Evolutionary conservation across 2,113 vertebrate species (phyloP).

Genomic region (Riparia riparia): DNA sequence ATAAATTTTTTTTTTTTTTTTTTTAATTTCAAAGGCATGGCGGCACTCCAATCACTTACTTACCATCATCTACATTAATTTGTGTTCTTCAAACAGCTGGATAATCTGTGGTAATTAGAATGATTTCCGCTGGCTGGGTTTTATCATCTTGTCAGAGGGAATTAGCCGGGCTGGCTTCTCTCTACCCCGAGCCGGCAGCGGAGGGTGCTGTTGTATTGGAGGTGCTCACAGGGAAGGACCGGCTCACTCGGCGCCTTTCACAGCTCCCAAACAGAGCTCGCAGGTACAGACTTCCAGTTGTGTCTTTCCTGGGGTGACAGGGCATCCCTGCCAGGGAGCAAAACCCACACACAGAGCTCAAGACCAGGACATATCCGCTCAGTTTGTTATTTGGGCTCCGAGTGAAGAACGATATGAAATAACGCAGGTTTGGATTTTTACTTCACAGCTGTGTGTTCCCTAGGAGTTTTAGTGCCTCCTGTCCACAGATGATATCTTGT

Average conservation of each 20-base stretch:
- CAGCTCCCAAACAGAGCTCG: not conserved
- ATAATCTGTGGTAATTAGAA: constrained; percentile 39
- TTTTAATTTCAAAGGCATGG: not conserved
- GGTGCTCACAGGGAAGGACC: not conserved
- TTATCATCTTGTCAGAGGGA: constrained; percentile 10
- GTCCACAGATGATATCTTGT: not conserved
- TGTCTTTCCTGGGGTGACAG: not conserved
- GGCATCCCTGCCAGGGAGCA: not conserved
- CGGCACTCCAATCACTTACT: constrained; percentile 8
- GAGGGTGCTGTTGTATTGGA: constrained; percentile 76
- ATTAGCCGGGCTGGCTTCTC: not conserved
- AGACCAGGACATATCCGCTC: not conserved
- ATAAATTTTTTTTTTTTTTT: not conserved
- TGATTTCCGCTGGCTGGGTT: not conserved
- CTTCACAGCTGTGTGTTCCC: not conserved
- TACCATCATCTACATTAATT: constrained; percentile 20
- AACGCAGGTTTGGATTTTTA: not conserved
- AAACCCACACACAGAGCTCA: not conserved
- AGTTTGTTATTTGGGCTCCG: not conserved
- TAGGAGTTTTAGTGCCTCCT: not conserved
- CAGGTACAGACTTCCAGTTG: not conserved
- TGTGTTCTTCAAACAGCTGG: constrained; percentile 6
- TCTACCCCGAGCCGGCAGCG: constrained; percentile 17
- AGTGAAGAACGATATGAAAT: rapidly evolving
- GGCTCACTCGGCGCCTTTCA: rapidly evolving